These are phyloP conservation scores for Corythornis cristatus DNA, from an alignment of 2,113 vertebrate species.

Conservation along the genomic window DNA sequence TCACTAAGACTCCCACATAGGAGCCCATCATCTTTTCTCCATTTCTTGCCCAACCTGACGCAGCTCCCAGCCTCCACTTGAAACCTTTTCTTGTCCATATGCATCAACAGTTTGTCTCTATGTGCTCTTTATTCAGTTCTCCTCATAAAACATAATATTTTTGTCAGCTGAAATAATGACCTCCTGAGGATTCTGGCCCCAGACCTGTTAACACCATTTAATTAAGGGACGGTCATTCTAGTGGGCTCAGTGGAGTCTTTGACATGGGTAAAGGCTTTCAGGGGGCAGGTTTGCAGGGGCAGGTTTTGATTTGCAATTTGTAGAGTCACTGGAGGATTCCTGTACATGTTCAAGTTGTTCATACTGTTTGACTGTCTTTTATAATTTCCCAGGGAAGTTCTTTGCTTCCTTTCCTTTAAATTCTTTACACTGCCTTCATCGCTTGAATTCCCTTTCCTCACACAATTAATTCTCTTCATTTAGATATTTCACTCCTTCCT, in stretches of 20 bases:
- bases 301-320: neutral
- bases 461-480: constrained; percentile 4
- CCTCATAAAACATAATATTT: neutral
- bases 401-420: constrained; percentile 20
- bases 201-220: neutral
- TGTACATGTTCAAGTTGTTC: neutral
- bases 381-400: neutral
- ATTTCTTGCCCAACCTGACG: neutral
- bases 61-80: neutral
- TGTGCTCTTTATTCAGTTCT: neutral
- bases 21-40: neutral
- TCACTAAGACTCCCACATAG: neutral
- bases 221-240: neutral
- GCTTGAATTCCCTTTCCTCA: constrained; percentile 5
- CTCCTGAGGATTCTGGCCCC: neutral
- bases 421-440: neutral
- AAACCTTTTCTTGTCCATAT: neutral
- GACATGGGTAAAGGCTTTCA: neutral
- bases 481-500: neutral
- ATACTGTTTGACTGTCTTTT: neutral
- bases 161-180: neutral
- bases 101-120: neutral
- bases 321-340: neutral
- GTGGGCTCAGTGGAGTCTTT: neutral
- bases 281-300: neutral